Evolutionary conservation across 2,113 vertebrate species (phyloP).

Genomic region (Melanostigma gelatinosum): DNA sequence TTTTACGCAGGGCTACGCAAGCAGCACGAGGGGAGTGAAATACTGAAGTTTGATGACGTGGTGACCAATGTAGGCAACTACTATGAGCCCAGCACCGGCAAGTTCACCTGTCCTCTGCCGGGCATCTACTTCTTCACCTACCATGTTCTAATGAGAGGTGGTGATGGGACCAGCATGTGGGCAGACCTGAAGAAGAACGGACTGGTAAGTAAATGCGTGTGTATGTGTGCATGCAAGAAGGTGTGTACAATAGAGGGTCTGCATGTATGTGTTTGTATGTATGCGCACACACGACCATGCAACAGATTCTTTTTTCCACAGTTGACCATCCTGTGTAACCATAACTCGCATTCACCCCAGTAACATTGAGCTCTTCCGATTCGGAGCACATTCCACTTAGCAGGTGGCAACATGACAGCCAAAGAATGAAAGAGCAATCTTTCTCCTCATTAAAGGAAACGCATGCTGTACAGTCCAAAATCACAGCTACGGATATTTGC

Average conservation of each 20-base stretch:
- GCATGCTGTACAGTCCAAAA: conserved; percentile 66
- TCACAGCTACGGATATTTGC: conserved; percentile 69
- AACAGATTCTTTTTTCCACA: conserved; percentile 22
- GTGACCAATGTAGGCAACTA: conserved; percentile 98
- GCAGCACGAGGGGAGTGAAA: conserved; percentile 93
- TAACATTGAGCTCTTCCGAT: conserved; percentile 72
- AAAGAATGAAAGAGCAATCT: conserved; percentile 68
- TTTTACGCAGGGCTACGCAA: conserved; percentile 95
- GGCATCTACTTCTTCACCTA: conserved; percentile 99
- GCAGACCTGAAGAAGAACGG: conserved; percentile 96
- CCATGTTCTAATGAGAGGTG: conserved; percentile 97
- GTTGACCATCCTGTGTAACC: conserved; percentile 51
- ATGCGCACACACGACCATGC: conserved; percentile 52
- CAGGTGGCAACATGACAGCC: conserved; percentile 68
- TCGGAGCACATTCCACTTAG: conserved; percentile 76
- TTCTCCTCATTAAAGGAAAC: conserved; percentile 75
- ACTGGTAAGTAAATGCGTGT: conserved; percentile 84
- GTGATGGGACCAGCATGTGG: conserved; percentile 97
- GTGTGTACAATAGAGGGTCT: conserved; percentile 19
- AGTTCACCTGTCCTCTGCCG: conserved; percentile 96
- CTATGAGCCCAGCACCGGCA: conserved; percentile 95
- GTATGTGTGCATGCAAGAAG: conserved; percentile 7
- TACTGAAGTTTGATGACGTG: conserved; percentile 96
- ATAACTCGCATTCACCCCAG: conserved; percentile 63
- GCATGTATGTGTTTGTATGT: conserved; percentile 33